phyloP scores from a whole-genome alignment of 1,140 invertebrate genomes.

The Pemphigus obesinymphae region DNA sequence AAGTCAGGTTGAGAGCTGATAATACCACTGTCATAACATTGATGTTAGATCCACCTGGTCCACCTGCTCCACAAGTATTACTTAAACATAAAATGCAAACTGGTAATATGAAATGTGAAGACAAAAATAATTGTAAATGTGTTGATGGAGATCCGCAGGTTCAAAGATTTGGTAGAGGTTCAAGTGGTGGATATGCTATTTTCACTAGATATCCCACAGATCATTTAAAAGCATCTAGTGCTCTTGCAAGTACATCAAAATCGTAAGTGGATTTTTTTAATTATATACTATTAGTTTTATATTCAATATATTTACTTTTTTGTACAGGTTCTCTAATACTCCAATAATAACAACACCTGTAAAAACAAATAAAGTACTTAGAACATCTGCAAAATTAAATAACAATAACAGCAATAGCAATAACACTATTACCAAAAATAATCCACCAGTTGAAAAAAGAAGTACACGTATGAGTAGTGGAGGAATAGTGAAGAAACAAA shows the following conservation, averaged over 20 bases:
- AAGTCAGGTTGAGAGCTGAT: constrained; percentile 80
- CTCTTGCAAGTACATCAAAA: constrained; percentile 16
- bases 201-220: constrained; percentile 36
- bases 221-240: background rate
- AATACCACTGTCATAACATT: constrained; percentile 92
- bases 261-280: background rate
- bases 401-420: constrained; percentile 23
- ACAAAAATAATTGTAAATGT: constrained; percentile 24
- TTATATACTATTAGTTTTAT: background rate
- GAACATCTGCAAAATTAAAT: constrained; percentile 36
- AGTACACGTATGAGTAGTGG: constrained; percentile 9
- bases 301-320: background rate
- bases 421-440: constrained; percentile 3
- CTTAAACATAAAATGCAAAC: constrained; percentile 32
- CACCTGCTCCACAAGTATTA: constrained; percentile 53
- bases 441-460: constrained; percentile 6
- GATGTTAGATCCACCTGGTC: constrained; percentile 84
- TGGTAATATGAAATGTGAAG: constrained; percentile 38
- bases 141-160: constrained; percentile 35
- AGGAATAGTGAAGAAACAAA: constrained; percentile 26
- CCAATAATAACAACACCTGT: background rate
- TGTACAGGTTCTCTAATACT: background rate
- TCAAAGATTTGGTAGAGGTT: constrained; percentile 36
- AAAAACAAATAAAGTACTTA: constrained; percentile 34
- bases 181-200: constrained; percentile 31